A percentile compares a stretch with the other conserved stretches of the same genome.
phyloP scores from a whole-genome alignment of 2,797 vertebrate species.

The Harpagifer antarcticus region DNA sequence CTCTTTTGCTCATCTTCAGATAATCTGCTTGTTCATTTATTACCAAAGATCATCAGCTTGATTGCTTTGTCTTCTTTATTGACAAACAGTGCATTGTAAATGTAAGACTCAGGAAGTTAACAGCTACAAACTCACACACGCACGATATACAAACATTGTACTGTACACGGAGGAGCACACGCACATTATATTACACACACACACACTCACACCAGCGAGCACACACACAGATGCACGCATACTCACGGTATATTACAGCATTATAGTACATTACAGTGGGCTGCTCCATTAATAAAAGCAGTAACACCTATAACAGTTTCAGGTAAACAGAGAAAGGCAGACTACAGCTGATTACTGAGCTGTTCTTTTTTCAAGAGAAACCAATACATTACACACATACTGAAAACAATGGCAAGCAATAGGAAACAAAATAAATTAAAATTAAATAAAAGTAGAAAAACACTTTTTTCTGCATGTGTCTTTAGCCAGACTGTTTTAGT shows the following conservation, averaged over 20 bases:
- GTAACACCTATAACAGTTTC: slow-evolving; percentile 66
- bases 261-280: slow-evolving; percentile 73
- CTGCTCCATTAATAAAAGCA: slow-evolving; percentile 64
- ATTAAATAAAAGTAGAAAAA: slow-evolving; percentile 17
- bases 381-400: slow-evolving; percentile 58
- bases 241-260: slow-evolving; percentile 73
- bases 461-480: slow-evolving; percentile 18
- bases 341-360: slow-evolving; percentile 59
- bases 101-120: slow-evolving; percentile 78
- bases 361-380: slow-evolving; percentile 60
- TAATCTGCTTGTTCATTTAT: slow-evolving; percentile 1
- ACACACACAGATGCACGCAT: slow-evolving; percentile 58
- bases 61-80: slow-evolving; percentile 78
- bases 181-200: slow-evolving; percentile 48
- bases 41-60: slow-evolving; percentile 18
- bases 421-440: slow-evolving; percentile 42
- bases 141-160: slow-evolving; percentile 79
- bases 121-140: slow-evolving; percentile 78
- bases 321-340: slow-evolving; percentile 73
- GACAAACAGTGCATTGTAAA: slow-evolving; percentile 81
- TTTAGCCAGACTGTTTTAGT: slow-evolving; percentile 13
- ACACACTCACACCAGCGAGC: slow-evolving; percentile 44
- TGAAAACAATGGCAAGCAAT: slow-evolving; percentile 63
- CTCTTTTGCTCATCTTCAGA: neutral
- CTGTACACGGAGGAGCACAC: slow-evolving; percentile 75